These are phyloP conservation scores for Aethina tumida DNA, from an alignment of 1,140 invertebrate species.

Conservation along the genomic window DNA sequence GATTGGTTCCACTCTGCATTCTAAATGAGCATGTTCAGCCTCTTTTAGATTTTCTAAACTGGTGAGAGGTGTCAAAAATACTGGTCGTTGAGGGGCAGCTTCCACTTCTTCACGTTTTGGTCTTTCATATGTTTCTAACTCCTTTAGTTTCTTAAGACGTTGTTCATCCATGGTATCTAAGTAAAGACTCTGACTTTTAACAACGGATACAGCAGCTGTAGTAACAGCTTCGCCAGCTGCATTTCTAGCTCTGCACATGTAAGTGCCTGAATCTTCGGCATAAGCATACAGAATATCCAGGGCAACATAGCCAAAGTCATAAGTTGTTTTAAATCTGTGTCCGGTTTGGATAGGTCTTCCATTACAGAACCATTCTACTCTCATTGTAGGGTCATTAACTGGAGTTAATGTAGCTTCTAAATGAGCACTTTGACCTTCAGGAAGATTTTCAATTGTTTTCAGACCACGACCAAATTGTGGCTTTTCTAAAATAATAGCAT, in stretches of 20 bases:
- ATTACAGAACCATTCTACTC: slow-evolving; percentile 92
- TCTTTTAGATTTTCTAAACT: slow-evolving; percentile 81
- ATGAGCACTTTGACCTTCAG: slow-evolving; percentile 85
- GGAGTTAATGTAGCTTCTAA: slow-evolving; percentile 92
- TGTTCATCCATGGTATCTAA: slow-evolving; percentile 84
- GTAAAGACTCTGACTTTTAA: slow-evolving; percentile 76
- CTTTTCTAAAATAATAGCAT: slow-evolving; percentile 66
- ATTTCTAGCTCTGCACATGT: slow-evolving; percentile 91
- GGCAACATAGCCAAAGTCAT: slow-evolving; percentile 93
- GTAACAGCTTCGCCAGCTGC: slow-evolving; percentile 85
- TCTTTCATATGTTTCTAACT: slow-evolving; percentile 73
- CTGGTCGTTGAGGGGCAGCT: slow-evolving; percentile 66
- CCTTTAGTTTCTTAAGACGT: slow-evolving; percentile 77
- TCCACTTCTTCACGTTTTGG: slow-evolving; percentile 67
- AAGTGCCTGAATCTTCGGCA: slow-evolving; percentile 89
- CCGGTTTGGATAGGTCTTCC: slow-evolving; percentile 81
- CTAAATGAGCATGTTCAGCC: slow-evolving; percentile 87
- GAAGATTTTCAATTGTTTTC: slow-evolving; percentile 69
- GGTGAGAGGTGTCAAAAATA: slow-evolving; percentile 77
- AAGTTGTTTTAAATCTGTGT: slow-evolving; percentile 84
- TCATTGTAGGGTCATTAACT: slow-evolving; percentile 90
- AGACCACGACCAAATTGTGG: slow-evolving; percentile 83
- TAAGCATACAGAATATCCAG: slow-evolving; percentile 94
- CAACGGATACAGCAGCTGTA: slow-evolving; percentile 73
- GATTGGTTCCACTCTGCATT: slow-evolving; percentile 90